phyloP scores from a whole-genome alignment of 2,888 invertebrate genomes.

The Pollenia amentaria region DNA sequence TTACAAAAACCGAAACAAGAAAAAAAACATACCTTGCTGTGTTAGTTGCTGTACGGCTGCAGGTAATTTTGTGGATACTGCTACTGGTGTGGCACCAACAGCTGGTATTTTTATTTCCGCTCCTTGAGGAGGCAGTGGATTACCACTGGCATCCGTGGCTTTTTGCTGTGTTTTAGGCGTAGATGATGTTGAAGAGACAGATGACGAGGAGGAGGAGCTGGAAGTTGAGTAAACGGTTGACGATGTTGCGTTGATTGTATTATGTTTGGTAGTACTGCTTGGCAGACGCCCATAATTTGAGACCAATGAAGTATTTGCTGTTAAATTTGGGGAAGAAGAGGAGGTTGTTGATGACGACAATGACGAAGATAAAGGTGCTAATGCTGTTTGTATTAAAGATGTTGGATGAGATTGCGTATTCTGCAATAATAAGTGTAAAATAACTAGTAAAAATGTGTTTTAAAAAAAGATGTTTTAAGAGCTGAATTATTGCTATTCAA shows the following conservation, averaged over 20 bases:
- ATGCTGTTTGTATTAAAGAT: conserved; percentile 54
- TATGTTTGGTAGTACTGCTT: conserved; percentile 67
- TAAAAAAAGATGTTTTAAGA: background rate
- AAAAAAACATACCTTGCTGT: conserved; percentile 86
- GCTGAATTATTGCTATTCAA: background rate
- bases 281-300: conserved; percentile 65
- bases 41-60: conserved; percentile 87
- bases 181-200: conserved; percentile 38
- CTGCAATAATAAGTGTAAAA: conserved; percentile 74
- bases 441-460: background rate
- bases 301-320: conserved; percentile 60
- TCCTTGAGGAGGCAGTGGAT: conserved; percentile 84
- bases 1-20: conserved; percentile 6
- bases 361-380: conserved; percentile 51
- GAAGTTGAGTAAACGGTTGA: conserved; percentile 51
- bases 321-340: conserved; percentile 41
- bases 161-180: conserved; percentile 37
- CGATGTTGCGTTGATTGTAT: conserved; percentile 46
- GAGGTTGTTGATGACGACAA: conserved; percentile 34
- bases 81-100: conserved; percentile 87
- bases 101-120: conserved; percentile 87
- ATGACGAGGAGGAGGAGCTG: conserved; percentile 27
- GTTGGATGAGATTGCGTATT: conserved; percentile 82
- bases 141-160: conserved; percentile 76
- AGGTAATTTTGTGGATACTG: conserved; percentile 87